Evolutionary conservation across 2,113 vertebrate species (phyloP).

Genomic region (Maccullochella peelii): DNA sequence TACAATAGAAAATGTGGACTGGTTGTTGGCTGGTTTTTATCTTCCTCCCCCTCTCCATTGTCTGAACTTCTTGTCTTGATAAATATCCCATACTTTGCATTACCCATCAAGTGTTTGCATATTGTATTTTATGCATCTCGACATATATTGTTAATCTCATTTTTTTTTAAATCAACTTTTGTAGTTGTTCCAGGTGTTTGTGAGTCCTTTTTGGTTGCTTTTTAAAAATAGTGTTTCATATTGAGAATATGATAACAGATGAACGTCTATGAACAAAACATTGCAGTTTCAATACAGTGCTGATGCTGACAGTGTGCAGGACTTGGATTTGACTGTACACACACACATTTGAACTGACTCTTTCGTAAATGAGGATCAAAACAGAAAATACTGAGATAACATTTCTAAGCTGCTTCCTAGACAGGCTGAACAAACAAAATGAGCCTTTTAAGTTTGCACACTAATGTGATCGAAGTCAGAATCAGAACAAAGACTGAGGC

Average conservation of each 20-base stretch:
- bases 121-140: background rate
- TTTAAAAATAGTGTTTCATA: background rate
- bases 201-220: background rate
- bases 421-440: background rate
- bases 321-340: background rate
- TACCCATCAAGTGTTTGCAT: background rate
- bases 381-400: background rate
- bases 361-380: background rate
- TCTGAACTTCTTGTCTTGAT: background rate
- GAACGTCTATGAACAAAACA: background rate
- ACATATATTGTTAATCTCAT: background rate
- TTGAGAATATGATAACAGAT: background rate
- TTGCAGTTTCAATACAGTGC: background rate
- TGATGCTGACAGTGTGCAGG: background rate
- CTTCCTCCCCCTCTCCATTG: background rate
- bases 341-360: background rate
- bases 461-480: conserved; percentile 8
- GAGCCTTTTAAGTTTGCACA: background rate
- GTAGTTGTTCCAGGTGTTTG: background rate
- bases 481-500: background rate
- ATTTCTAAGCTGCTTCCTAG: background rate
- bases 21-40: background rate
- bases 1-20: background rate
- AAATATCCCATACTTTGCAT: background rate
- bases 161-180: too few species aligned